Percentiles rank a stretch among this genome's conserved stretches.
Evolutionary conservation across 2,888 invertebrate species (phyloP).

Genomic region (Melanargia galathea): DNA sequence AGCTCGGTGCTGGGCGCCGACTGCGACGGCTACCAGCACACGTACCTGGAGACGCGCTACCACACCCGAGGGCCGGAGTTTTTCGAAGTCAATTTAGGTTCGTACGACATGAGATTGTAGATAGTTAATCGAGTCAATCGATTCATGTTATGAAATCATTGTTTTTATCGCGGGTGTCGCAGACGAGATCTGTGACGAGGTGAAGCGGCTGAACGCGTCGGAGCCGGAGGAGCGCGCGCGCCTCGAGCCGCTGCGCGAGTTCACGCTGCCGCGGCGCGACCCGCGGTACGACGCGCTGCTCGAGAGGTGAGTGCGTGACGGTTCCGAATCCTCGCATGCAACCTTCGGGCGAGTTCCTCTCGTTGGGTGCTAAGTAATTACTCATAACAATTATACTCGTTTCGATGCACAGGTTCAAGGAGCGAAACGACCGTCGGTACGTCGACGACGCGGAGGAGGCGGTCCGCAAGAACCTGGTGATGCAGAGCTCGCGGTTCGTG

Average conservation of each 20-base stretch:
- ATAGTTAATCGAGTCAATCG: background rate
- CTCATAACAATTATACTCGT: too few relatives aligned
- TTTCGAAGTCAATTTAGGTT: constrained; percentile 1
- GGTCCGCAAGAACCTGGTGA: constrained; percentile 61
- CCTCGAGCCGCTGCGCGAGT: constrained; percentile 69
- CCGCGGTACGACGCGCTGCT: constrained; percentile 50
- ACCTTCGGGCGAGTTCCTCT: too few relatives aligned
- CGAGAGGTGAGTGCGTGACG: constrained; percentile 33
- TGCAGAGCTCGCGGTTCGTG: constrained; percentile 58
- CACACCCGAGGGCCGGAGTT: constrained; percentile 33
- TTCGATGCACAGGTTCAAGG: constrained; percentile 51
- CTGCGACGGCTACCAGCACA: constrained; percentile 65
- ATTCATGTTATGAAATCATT: too few relatives aligned
- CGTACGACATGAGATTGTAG: background rate
- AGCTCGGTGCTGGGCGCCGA: constrained; percentile 65
- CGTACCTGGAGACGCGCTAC: constrained; percentile 53
- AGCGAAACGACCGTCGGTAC: constrained; percentile 54
- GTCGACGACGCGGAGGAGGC: constrained; percentile 60
- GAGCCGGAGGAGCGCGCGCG: constrained; percentile 46
- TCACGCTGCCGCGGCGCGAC: constrained; percentile 58
- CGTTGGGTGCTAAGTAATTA: too few relatives aligned
- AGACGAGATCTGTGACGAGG: constrained; percentile 57
- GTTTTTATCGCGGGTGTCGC: constrained; percentile 15
- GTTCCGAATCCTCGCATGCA: background rate
- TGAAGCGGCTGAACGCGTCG: constrained; percentile 45